phyloP scores from a whole-genome alignment of 1,140 invertebrate species.

The Anastrepha obliqua region DNA sequence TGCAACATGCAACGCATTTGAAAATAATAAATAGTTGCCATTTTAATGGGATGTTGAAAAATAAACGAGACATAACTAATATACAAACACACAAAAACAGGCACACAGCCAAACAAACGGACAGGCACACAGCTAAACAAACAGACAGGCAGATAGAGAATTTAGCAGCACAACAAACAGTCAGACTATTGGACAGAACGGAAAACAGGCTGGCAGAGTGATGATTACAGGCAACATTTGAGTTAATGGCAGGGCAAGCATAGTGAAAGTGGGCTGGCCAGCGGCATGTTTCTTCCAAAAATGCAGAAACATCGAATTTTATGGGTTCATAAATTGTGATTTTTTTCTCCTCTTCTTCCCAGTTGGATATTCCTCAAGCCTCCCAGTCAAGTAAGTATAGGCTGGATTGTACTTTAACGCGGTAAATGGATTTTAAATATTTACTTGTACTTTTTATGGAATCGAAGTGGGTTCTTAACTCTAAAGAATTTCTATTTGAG shows the following conservation, averaged over 20 bases:
- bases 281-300: background rate
- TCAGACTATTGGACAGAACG: background rate
- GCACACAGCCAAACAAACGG: background rate
- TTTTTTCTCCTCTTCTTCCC: background rate
- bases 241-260: background rate
- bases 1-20: slow-evolving; percentile 27
- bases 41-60: slow-evolving; percentile 44
- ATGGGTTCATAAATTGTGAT: slow-evolving; percentile 32
- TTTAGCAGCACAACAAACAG: no score
- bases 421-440: no score
- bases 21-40: slow-evolving; percentile 40
- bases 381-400: no score
- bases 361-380: no score
- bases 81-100: background rate
- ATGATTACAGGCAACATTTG: slow-evolving; percentile 32
- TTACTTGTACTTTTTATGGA: no score
- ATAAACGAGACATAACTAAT: slow-evolving; percentile 24
- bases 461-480: no score
- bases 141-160: background rate
- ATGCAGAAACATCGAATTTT: background rate
- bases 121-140: background rate
- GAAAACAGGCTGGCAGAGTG: slow-evolving; percentile 23
- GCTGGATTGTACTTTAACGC: no score
- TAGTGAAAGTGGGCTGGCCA: background rate
- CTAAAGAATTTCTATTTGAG: no score